Conservation (phyloP, 2,113 vertebrate genomes). For the Tragelaphus buxtoni region DNA sequence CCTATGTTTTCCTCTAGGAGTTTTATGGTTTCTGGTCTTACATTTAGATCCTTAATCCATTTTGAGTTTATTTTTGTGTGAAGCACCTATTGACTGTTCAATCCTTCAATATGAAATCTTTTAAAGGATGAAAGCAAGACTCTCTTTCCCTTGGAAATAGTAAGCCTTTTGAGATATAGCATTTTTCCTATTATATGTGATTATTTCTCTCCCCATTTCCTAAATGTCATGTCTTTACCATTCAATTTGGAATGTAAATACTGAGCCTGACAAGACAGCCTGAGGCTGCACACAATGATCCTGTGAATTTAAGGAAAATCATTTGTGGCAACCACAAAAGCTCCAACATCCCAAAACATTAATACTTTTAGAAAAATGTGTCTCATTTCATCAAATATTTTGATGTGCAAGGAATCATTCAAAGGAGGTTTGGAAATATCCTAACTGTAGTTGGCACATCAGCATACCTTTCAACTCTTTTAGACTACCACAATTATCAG, state of each 20-base stretch:
- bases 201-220: not conserved
- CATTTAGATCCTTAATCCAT: no score
- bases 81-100: not conserved
- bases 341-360: not conserved
- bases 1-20: no score
- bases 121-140: not conserved
- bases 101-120: not conserved
- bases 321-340: accelerated
- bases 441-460: not conserved
- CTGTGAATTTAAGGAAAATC: not conserved
- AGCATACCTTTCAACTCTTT: not conserved
- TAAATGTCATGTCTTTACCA: not conserved
- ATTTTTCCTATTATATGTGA: not conserved
- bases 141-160: not conserved
- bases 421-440: conserved; percentile 8
- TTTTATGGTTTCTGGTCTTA: no score
- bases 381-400: not conserved
- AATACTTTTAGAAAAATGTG: not conserved
- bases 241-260: conserved; percentile 31
- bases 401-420: not conserved
- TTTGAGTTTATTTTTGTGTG: not conserved
- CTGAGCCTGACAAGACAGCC: not conserved
- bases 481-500: conserved; percentile 9
- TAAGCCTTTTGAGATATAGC: not conserved
- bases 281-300: not conserved